Evolutionary conservation across 2,888 invertebrate species (phyloP).

Genomic region (Agriotes lineatus): DNA sequence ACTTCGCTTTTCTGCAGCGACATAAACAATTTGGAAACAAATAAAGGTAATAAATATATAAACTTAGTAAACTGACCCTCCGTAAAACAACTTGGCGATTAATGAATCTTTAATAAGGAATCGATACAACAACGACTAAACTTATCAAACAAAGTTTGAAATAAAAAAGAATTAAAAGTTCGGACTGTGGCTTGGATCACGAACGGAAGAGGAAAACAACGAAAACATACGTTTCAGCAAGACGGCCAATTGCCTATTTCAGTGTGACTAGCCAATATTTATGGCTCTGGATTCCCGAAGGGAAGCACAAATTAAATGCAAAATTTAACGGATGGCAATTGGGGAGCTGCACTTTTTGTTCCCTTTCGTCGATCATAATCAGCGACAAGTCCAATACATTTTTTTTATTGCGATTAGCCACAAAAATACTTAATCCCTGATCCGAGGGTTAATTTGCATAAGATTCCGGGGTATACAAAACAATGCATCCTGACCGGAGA

Average conservation of each 20-base stretch:
- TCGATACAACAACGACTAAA: slow-evolving; percentile 67
- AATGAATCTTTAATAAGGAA: slow-evolving; percentile 2
- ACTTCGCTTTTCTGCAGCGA: slow-evolving; percentile 40
- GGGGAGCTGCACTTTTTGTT: neutral
- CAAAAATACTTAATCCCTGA: slow-evolving; percentile 12
- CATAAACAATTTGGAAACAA: neutral
- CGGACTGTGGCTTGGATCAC: slow-evolving; percentile 45
- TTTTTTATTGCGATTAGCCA: neutral
- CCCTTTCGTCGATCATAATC: slow-evolving; percentile 1
- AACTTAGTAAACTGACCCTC: neutral
- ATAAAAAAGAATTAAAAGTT: slow-evolving; percentile 51
- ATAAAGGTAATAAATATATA: neutral
- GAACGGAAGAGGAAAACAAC: slow-evolving; percentile 53
- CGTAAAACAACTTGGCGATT: neutral
- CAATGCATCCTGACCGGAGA: slow-evolving; percentile 22
- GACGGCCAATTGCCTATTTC: slow-evolving; percentile 55
- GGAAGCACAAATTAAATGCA: slow-evolving; percentile 54
- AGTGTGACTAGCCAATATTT: slow-evolving; percentile 54
- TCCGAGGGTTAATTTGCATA: slow-evolving; percentile 28
- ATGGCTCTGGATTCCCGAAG: slow-evolving; percentile 50
- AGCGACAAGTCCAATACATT: slow-evolving; percentile 13
- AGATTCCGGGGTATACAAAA: slow-evolving; percentile 20
- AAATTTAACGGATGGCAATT: slow-evolving; percentile 45
- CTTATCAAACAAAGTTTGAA: slow-evolving; percentile 68
- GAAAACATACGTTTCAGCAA: slow-evolving; percentile 53